These are phyloP conservation scores for Rhagoletis pomonella DNA, from an alignment of 1,140 invertebrate species.

Conservation along the genomic window DNA sequence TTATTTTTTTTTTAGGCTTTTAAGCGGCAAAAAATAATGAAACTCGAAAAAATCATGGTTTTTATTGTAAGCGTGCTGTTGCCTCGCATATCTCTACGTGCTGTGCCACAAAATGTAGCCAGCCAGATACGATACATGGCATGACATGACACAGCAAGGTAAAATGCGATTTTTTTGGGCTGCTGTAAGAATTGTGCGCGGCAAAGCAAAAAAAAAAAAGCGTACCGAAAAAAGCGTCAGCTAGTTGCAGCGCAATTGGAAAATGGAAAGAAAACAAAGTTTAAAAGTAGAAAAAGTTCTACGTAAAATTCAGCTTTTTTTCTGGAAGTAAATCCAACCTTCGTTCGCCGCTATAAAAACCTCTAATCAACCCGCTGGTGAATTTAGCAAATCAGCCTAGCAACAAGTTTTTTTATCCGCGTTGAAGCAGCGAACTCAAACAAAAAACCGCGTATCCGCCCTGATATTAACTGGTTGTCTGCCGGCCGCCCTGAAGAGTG, in stretches of 20 bases:
- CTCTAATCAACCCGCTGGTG: not conserved
- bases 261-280: not conserved
- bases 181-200: not conserved
- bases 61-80: not conserved
- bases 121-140: not conserved
- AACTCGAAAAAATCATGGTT: not conserved
- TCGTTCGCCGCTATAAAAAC: not conserved
- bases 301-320: not conserved
- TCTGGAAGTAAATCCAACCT: not conserved
- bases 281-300: not conserved
- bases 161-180: too few relatives aligned
- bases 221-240: not conserved
- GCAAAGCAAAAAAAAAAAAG: not conserved
- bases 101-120: not conserved
- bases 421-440: not conserved
- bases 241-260: not conserved
- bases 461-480: not conserved
- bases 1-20: conserved; percentile 14
- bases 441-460: conserved; percentile 1
- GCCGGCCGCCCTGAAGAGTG: not conserved
- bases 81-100: not conserved
- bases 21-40: conserved; percentile 13
- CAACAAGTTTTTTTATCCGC: not conserved
- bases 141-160: not conserved
- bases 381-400: not conserved